Evolutionary conservation across 2,797 vertebrate species (phyloP).

Genomic region (Tachyglossus aculeatus): DNA sequence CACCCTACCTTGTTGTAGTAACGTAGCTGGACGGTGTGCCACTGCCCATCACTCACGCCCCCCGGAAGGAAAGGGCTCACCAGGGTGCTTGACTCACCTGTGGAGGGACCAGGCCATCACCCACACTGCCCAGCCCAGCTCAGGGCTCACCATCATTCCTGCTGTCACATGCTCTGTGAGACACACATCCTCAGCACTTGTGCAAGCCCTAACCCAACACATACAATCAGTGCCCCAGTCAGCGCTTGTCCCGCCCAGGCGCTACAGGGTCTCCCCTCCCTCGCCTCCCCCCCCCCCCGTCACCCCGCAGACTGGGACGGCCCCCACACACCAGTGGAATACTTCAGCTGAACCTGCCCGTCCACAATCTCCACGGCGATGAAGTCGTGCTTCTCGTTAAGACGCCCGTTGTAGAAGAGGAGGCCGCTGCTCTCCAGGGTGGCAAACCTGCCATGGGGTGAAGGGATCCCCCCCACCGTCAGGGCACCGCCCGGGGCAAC

Average conservation of each 20-base stretch:
- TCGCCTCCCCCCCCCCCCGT: background rate
- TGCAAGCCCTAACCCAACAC: background rate
- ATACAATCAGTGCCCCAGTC: background rate
- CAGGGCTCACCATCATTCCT: background rate
- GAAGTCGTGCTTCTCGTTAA: slow-evolving; percentile 97
- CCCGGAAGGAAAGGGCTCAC: slow-evolving; percentile 90
- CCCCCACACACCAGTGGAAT: slow-evolving; percentile 87
- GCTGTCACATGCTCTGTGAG: background rate
- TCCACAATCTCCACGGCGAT: slow-evolving; percentile 93
- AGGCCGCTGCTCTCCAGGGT: slow-evolving; percentile 89
- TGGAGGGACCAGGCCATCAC: background rate
- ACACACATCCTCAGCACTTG: background rate
- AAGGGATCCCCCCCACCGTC: background rate
- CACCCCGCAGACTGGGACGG: background rate
- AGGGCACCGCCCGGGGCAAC: background rate
- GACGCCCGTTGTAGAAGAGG: slow-evolving; percentile 95
- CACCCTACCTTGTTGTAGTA: slow-evolving; percentile 95
- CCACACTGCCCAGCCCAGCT: background rate
- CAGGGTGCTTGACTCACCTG: slow-evolving; percentile 94
- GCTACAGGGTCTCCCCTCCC: background rate
- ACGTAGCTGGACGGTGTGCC: slow-evolving; percentile 92
- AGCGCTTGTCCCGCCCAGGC: background rate
- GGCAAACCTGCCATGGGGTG: slow-evolving; percentile 82
- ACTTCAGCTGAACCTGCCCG: slow-evolving; percentile 93
- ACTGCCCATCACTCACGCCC: slow-evolving; percentile 96